These are phyloP conservation scores for Nymphalis polychloros DNA, from an alignment of 2,888 invertebrate genomes.

Conservation along the genomic window DNA sequence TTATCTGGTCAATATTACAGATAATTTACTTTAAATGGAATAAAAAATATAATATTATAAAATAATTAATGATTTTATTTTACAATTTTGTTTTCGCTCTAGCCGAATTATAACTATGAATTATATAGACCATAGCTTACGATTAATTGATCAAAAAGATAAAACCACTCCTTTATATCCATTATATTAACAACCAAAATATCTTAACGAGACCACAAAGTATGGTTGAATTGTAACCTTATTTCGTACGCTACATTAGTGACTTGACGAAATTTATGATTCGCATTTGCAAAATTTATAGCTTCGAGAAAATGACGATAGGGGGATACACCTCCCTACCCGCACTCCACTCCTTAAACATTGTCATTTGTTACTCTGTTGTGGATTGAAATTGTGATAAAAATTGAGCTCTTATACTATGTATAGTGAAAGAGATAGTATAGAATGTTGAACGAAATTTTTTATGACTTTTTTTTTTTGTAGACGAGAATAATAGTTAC, in stretches of 20 bases:
- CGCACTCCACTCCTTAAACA: slow-evolving; percentile 31
- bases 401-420: neutral
- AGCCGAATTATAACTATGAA: too few species aligned
- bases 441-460: neutral
- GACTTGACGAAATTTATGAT: slow-evolving; percentile 68
- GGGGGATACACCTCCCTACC: slow-evolving; percentile 39
- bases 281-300: slow-evolving; percentile 69
- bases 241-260: slow-evolving; percentile 60
- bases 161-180: neutral
- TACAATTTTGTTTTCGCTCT: too few species aligned
- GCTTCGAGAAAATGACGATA: slow-evolving; percentile 48
- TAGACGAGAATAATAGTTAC: too few species aligned
- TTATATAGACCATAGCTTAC: too few species aligned
- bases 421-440: neutral
- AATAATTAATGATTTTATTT: too few species aligned
- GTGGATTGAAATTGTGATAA: slow-evolving; percentile 15
- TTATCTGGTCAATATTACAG: too few species aligned
- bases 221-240: slow-evolving; percentile 34
- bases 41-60: too few species aligned
- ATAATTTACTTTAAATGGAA: too few species aligned
- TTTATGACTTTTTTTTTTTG: too few species aligned
- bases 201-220: slow-evolving; percentile 32
- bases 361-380: slow-evolving; percentile 35
- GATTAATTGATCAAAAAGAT: too few species aligned
- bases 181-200: slow-evolving; percentile 19